phyloP scores from a whole-genome alignment of 2,888 invertebrate species.

The Zaprionus bogoriensis region DNA sequence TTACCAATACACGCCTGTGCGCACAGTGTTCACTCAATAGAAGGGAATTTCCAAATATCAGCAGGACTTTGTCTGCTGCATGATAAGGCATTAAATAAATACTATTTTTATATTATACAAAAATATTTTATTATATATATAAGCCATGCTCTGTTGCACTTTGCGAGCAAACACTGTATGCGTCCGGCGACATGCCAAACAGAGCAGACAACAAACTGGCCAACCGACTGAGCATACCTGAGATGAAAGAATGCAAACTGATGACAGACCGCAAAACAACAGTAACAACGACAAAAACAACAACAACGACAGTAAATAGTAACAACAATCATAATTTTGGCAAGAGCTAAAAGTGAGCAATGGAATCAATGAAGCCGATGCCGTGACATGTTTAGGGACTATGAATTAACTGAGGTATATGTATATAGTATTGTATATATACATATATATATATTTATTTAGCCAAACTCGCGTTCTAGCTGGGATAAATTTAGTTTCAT shows the following conservation, averaged over 20 bases:
- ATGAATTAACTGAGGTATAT: too few relatives aligned
- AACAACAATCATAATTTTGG: background rate
- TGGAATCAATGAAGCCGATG: background rate
- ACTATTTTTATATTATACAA: background rate
- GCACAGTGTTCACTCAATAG: background rate
- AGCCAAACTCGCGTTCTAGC: too few relatives aligned
- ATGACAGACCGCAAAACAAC: conserved; percentile 19
- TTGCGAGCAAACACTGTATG: background rate
- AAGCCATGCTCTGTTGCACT: background rate
- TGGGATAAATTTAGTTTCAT: too few relatives aligned
- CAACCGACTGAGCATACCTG: background rate
- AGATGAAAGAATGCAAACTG: conserved; percentile 17
- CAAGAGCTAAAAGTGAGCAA: background rate
- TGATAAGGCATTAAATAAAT: too few relatives aligned
- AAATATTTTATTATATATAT: background rate
- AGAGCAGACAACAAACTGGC: conserved; percentile 8
- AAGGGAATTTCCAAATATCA: too few relatives aligned
- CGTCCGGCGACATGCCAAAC: conserved; percentile 9
- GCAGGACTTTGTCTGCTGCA: too few relatives aligned
- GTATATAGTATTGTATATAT: too few relatives aligned
- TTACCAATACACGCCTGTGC: background rate
- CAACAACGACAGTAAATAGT: background rate
- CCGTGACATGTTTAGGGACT: background rate
- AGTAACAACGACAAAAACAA: background rate
- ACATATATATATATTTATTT: too few relatives aligned